Evolutionary conservation across 2,797 vertebrate species (phyloP).

Genomic region (Garrulus glandarius): DNA sequence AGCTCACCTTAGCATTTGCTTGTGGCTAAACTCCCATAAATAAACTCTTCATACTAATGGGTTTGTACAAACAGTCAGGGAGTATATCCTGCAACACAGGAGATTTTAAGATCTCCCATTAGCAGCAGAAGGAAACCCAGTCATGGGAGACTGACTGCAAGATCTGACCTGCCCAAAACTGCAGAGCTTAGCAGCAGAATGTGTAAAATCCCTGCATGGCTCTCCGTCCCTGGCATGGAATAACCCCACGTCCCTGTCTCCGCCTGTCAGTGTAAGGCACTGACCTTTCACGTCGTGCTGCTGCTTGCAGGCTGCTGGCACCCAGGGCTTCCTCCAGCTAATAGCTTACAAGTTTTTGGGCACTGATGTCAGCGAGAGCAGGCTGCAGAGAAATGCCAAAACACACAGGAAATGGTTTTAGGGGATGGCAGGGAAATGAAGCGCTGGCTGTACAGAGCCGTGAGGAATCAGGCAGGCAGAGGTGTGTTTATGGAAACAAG

Average conservation of each 20-base stretch:
- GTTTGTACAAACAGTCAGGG: conserved; percentile 16
- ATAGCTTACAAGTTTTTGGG: conserved; percentile 31
- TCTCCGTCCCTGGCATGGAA: neutral
- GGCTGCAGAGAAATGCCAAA: conserved; percentile 5
- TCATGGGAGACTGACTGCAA: neutral
- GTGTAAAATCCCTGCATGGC: neutral
- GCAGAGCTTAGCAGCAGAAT: neutral
- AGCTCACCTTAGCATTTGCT: conserved; percentile 33
- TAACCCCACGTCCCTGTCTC: conserved; percentile 5
- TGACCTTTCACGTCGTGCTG: conserved; percentile 21
- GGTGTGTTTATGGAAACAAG: conserved; percentile 13
- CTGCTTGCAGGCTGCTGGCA: neutral
- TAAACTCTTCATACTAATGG: neutral
- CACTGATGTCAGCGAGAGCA: neutral
- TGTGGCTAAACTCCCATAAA: conserved; percentile 1
- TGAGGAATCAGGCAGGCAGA: neutral
- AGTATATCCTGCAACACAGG: neutral
- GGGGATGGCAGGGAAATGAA: neutral
- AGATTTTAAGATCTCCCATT: conserved; percentile 38
- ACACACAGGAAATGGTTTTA: neutral
- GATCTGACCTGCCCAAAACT: conserved; percentile 18
- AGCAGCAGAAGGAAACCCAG: neutral
- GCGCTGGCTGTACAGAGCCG: neutral
- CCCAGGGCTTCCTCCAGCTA: conserved; percentile 5
- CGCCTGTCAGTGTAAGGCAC: conserved; percentile 25